Evolutionary conservation across 2,113 vertebrate species (phyloP).

Genomic region (Lepus europaeus): DNA sequence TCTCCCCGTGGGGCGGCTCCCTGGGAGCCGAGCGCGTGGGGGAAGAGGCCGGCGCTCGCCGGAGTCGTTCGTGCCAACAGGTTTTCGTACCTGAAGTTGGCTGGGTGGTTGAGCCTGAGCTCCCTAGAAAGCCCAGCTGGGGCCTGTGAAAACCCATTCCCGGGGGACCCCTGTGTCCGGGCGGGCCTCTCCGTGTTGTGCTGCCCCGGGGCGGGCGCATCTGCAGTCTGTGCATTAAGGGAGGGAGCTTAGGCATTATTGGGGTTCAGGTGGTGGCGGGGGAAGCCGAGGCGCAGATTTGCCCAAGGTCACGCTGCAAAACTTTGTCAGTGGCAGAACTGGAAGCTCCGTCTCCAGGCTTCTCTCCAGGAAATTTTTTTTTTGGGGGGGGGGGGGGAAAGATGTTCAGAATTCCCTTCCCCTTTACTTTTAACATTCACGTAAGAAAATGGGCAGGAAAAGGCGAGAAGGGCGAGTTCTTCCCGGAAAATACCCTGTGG

Average conservation of each 20-base stretch:
- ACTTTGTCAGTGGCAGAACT: neutral
- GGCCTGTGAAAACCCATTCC: neutral
- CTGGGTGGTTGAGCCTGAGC: neutral
- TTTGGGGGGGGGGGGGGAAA: neutral
- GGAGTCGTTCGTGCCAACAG: slow-evolving; percentile 70
- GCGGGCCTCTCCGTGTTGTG: neutral
- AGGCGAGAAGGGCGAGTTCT: slow-evolving; percentile 26
- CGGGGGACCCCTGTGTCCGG: neutral
- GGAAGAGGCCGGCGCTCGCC: slow-evolving; percentile 52
- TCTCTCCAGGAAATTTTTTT: neutral
- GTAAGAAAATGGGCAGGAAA: slow-evolving; percentile 12
- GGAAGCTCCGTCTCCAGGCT: neutral
- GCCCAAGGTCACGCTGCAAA: neutral
- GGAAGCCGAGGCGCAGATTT: slow-evolving; percentile 52
- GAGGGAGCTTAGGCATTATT: neutral
- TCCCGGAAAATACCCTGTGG: neutral
- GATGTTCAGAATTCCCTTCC: neutral
- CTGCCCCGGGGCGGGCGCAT: neutral
- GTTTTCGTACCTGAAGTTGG: slow-evolving; percentile 78
- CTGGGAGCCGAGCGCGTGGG: neutral
- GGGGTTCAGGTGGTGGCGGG: slow-evolving; percentile 7
- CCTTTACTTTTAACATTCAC: slow-evolving; percentile 49
- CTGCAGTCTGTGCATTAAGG: slow-evolving; percentile 15
- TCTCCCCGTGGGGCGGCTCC: slow-evolving; percentile 2
- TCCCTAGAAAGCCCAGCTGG: neutral